Evolutionary conservation across 2,113 vertebrate species (phyloP).

Genomic region (Regulus satrapa): DNA sequence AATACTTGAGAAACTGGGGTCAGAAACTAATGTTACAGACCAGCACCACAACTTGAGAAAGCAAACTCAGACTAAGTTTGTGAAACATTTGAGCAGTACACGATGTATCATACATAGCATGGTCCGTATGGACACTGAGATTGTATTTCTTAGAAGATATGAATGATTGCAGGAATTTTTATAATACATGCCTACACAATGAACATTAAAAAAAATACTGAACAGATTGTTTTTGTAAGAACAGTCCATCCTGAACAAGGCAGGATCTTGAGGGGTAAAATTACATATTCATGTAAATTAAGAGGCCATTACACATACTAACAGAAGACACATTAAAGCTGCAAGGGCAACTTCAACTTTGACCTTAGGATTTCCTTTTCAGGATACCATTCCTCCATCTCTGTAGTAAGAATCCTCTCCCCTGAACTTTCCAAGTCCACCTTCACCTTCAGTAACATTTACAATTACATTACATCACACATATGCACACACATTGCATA

Average conservation of each 20-base stretch:
- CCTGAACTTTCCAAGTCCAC: background rate
- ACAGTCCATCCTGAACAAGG: background rate
- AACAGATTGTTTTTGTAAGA: background rate
- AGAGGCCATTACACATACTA: background rate
- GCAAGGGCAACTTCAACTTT: background rate
- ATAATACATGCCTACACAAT: background rate
- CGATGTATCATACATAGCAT: accelerated
- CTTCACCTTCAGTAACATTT: background rate
- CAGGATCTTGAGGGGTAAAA: background rate
- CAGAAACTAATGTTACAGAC: background rate
- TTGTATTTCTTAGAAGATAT: background rate
- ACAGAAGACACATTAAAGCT: background rate
- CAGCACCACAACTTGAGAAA: background rate
- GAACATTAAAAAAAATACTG: background rate
- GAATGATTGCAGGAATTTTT: background rate
- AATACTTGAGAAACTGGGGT: background rate
- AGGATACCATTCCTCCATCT: background rate
- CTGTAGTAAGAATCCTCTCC: background rate
- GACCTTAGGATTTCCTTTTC: background rate
- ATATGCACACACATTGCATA: constrained; percentile 11
- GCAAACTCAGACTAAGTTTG: background rate
- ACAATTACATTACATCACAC: background rate
- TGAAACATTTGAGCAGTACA: background rate
- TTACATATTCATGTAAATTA: background rate
- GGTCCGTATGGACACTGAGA: accelerated